Evolutionary conservation across 2,797 vertebrate genomes (phyloP), one percentile per base, ranked within the genome.

Genomic region (Bradypodion ventrale): DNA sequence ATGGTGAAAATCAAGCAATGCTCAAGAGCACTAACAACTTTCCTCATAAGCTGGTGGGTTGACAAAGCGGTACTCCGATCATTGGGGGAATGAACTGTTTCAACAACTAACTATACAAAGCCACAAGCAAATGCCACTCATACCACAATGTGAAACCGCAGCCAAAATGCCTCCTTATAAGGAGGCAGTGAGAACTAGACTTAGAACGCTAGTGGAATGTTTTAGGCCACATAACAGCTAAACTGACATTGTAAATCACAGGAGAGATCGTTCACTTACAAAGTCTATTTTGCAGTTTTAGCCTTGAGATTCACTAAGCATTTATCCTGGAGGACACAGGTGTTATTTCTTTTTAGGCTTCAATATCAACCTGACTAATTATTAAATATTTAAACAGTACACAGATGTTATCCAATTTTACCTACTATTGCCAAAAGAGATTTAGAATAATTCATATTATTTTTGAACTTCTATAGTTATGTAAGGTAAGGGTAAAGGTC

Each of bases 401-500:
- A 81, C 86, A 84, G 78, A 87, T 73, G 74, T 82, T 87, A 84
- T 84, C 66, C 86, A 77, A 70, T 87, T 84, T 84, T 73, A 78
- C 66, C 78, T 72, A 59, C 59, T 59, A 19, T 46, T 77, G 82
- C 74, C 78, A 37, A 60, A 65, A 73, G 59, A 74, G 74, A 87
- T 82, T n/a, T 81, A 84, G 78, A 87, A 77, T 59, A 73, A 77
- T 75, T 49, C 60, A 73, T 82, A 87, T 87, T 87, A 82, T 66
- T 73, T 87, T 82, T 87, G 86, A 87, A 73, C 83, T 73, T 78
- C 82, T 46, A 78, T 7, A 16, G 78, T 78, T n/a, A n/a, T n/a
- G n/a, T n/a, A n/a, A n/a, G n/a, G n/a, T n/a, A n/a, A n/a, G n/a
- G n/a, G n/a, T n/a, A n/a, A n/a, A n/a, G n/a, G n/a, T n/a, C n/a